Percentiles rank a stretch among this genome's conserved stretches.
phyloP scores from a whole-genome alignment of 2,797 vertebrate species.

The Babyrousa celebensis region DNA sequence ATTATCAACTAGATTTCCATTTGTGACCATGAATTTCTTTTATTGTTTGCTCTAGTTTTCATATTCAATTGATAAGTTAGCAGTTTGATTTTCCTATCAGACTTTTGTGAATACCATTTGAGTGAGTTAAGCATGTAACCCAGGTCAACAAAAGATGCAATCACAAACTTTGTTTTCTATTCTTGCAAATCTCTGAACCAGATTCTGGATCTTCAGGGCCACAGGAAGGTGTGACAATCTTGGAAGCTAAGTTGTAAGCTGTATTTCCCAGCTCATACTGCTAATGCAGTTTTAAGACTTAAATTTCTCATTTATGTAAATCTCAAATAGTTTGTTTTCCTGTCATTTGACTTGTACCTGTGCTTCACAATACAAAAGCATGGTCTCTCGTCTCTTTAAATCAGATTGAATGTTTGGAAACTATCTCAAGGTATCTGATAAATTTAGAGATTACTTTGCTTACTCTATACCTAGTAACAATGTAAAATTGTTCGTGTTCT shows the following conservation, averaged over 20 bases:
- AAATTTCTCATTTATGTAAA: not conserved
- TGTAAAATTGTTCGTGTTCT: not conserved
- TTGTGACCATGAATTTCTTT: not conserved
- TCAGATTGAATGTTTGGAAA: not conserved
- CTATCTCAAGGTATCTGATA: conserved; percentile 61
- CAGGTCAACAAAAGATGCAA: not conserved
- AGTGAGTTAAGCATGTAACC: not conserved
- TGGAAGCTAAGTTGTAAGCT: not conserved
- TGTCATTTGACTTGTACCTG: not conserved
- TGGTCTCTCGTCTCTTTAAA: not conserved
- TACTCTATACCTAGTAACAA: not conserved
- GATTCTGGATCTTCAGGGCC: not conserved
- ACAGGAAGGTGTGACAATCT: not conserved
- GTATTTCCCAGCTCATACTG: not conserved
- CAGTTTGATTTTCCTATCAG: not conserved
- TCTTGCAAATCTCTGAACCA: not conserved
- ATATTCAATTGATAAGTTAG: not conserved
- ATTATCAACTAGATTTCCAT: not conserved
- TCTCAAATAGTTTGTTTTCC: not conserved
- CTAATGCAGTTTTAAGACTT: not conserved
- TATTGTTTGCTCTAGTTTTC: not conserved
- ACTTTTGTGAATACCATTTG: not conserved
- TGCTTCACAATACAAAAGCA: not conserved
- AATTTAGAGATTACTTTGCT: not conserved
- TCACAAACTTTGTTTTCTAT: not conserved